Base-by-base conservation (phyloP, 2,113 vertebrate species). In the Carlito syrichta region DNA sequence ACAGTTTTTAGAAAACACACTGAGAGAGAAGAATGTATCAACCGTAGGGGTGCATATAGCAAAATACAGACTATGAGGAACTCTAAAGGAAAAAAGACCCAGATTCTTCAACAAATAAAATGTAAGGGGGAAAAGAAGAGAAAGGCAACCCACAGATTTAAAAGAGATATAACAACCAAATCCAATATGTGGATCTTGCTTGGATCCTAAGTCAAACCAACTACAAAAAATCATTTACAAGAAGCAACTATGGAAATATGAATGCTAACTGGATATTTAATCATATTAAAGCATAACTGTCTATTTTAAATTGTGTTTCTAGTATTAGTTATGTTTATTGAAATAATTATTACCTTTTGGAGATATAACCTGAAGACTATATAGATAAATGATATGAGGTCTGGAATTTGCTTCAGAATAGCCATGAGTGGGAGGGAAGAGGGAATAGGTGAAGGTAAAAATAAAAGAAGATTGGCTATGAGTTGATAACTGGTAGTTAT, bases 281-380 rank as follows among this genome's bases (percentile, higher is more conserved):
- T 35, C 19, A 45, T 63, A 82, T 45, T 35, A 74, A 82, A 10
- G 56, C n/a, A 63, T 52, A 94, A 82, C 8, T 69, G 11, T 58
- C 0, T 22, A 45, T 86, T 91, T 85, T 76, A 8, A 71, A 45
- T 35, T 63, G 40, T 50, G n/a, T 54, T 81, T 56, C 81, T 4
- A 73, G 20, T 71, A 69, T 23, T 14, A 6, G 58, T 79, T 38
- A 43, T 73, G 30, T 54, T 79, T 81, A 40, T 0, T 85, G 17
- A 91, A 78, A 78, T 5, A 95, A 90, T 90, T 14, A 45, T 86
- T 62, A 76, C 23, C 25, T 86, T 96, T 89, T 73, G 86, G 14
- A 69, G 16, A 68, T 43, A 81, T 27, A 50, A 48, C 38, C 20
- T 82, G 30, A 94, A 73, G 63, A 74, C 40, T 73, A 54, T 23